A percentile compares a stretch with the other conserved stretches of the same genome.
phyloP scores from a whole-genome alignment of 2,113 vertebrate species.

The Hirundichthys speculiger region DNA sequence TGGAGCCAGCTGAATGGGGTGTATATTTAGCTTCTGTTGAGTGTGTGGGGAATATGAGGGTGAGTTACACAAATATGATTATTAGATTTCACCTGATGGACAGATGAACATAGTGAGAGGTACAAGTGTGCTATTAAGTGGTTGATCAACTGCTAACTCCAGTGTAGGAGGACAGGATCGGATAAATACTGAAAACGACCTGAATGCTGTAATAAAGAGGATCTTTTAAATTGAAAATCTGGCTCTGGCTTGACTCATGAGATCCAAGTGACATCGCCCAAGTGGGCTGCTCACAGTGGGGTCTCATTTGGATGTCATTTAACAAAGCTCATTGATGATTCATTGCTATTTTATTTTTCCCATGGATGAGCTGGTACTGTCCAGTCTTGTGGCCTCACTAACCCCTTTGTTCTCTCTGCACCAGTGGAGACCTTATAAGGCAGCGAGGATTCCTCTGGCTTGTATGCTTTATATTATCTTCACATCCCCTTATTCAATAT shows the following conservation, averaged over 20 bases:
- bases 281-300: slow-evolving; percentile 29
- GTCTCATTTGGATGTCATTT: slow-evolving; percentile 32
- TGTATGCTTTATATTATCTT: slow-evolving; percentile 67
- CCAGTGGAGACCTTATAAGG: slow-evolving; percentile 69
- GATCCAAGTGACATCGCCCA: slow-evolving; percentile 24
- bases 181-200: slow-evolving; percentile 51
- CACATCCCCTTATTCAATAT: slow-evolving; percentile 68
- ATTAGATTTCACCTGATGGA: slow-evolving; percentile 65
- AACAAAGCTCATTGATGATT: slow-evolving; percentile 23
- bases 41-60: slow-evolving; percentile 49
- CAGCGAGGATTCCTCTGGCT: slow-evolving; percentile 56
- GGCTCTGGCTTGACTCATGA: slow-evolving; percentile 38
- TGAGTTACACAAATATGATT: slow-evolving; percentile 68
- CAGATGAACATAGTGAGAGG: slow-evolving; percentile 62
- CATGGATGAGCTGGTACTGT: slow-evolving; percentile 34
- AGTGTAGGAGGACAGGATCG: slow-evolving; percentile 31
- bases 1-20: slow-evolving; percentile 49
- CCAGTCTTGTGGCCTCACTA: slow-evolving; percentile 43
- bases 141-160: slow-evolving; percentile 32
- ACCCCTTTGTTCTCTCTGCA: slow-evolving; percentile 39
- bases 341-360: slow-evolving; percentile 7
- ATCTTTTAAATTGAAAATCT: slow-evolving; percentile 37
- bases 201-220: slow-evolving; percentile 51
- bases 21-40: slow-evolving; percentile 62
- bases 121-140: slow-evolving; percentile 52